Percentiles rank a stretch among this genome's conserved stretches.
Evolutionary conservation across 2,113 vertebrate species (phyloP).

Genomic region (Anas platyrhynchos): DNA sequence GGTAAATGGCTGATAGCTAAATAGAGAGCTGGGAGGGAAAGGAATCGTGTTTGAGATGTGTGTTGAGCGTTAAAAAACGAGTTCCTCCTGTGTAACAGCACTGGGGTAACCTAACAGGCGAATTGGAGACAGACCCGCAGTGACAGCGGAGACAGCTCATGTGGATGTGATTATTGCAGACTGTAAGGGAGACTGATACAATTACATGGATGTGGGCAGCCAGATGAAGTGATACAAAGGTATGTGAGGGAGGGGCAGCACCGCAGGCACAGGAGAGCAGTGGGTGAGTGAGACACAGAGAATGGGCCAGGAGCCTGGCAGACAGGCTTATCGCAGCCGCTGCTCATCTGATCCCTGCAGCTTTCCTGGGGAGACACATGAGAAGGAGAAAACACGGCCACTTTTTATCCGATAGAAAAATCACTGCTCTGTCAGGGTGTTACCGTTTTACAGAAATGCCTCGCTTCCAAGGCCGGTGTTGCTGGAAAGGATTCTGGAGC

Average conservation of each 20-base stretch:
- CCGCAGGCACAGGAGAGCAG: neutral
- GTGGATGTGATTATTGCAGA: accelerated
- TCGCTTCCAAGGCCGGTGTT: neutral
- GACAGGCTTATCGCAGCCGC: neutral
- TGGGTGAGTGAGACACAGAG: neutral
- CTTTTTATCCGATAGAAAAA: neutral
- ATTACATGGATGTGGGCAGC: neutral
- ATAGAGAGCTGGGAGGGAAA: neutral
- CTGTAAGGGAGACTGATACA: neutral
- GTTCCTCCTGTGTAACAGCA: neutral
- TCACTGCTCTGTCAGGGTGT: neutral
- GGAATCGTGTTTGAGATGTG: neutral
- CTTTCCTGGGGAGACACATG: neutral
- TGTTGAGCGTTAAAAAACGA: neutral
- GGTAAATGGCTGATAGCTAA: neutral
- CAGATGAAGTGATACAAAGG: neutral
- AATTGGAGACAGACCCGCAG: accelerated
- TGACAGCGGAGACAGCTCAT: accelerated
- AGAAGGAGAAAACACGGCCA: neutral
- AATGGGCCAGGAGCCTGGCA: neutral
- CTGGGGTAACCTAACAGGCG: neutral
- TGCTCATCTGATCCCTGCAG: neutral
- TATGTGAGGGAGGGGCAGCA: neutral
- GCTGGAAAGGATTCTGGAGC: neutral
- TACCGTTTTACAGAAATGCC: accelerated